phyloP scores from a whole-genome alignment of 1,140 invertebrate genomes.

The Protaetia brevitarsis region DNA sequence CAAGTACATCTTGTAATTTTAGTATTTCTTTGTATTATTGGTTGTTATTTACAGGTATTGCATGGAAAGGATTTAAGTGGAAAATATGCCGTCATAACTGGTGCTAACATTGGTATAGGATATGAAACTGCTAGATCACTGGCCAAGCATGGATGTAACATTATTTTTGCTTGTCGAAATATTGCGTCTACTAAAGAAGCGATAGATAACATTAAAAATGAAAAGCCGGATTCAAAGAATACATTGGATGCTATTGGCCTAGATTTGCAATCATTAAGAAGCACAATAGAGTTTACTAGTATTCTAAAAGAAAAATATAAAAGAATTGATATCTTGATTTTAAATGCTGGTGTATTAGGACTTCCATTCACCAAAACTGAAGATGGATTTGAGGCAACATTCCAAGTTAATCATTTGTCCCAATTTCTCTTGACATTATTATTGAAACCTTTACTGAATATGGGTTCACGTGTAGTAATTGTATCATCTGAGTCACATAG shows the following conservation, averaged over 20 bases:
- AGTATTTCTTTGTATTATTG: slow-evolving; percentile 5
- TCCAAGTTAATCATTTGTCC: slow-evolving; percentile 81
- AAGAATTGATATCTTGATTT: slow-evolving; percentile 80
- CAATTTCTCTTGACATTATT: slow-evolving; percentile 84
- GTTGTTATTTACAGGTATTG: slow-evolving; percentile 64
- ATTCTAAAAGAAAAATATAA: slow-evolving; percentile 61
- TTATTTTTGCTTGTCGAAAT: slow-evolving; percentile 83
- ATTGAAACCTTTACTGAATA: slow-evolving; percentile 65
- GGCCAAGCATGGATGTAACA: slow-evolving; percentile 81
- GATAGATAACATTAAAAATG: slow-evolving; percentile 64
- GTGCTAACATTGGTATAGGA: slow-evolving; percentile 89
- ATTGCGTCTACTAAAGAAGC: slow-evolving; percentile 63
- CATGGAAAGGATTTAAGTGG: slow-evolving; percentile 82
- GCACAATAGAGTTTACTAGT: slow-evolving; percentile 69
- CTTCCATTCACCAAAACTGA: slow-evolving; percentile 72
- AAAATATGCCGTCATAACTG: slow-evolving; percentile 82
- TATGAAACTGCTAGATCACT: slow-evolving; percentile 88
- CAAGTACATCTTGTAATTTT: slow-evolving; percentile 50
- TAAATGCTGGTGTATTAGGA: slow-evolving; percentile 90
- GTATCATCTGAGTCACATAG: slow-evolving; percentile 92
- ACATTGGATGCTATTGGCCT: slow-evolving; percentile 67
- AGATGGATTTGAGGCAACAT: slow-evolving; percentile 83
- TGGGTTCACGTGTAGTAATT: slow-evolving; percentile 73
- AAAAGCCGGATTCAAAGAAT: slow-evolving; percentile 63
- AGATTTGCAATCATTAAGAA: slow-evolving; percentile 70